A percentile compares a stretch with the other conserved stretches of the same genome.
These are phyloP conservation scores for Drosophila ananassae DNA, from an alignment of 1,140 invertebrate species.

Conservation along the genomic window DNA sequence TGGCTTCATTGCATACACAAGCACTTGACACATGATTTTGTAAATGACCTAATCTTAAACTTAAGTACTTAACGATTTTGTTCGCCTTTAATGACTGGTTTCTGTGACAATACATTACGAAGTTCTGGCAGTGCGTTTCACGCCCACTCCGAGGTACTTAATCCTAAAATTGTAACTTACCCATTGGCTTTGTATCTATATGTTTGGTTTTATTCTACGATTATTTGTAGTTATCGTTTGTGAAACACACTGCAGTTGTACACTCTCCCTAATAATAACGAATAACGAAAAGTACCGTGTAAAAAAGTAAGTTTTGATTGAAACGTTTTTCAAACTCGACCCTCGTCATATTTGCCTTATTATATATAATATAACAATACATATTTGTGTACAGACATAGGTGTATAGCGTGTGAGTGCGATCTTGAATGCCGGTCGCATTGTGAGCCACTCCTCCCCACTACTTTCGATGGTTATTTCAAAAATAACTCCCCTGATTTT, in stretches of 20 bases:
- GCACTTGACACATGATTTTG: conserved; percentile 38
- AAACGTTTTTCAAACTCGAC: conserved; percentile 30
- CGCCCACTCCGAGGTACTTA: not conserved
- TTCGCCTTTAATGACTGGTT: conserved; percentile 62
- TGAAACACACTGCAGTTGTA: not conserved
- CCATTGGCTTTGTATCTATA: not conserved
- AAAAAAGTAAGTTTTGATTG: conserved; percentile 15
- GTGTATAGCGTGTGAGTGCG: conserved; percentile 12
- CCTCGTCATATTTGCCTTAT: conserved; percentile 77
- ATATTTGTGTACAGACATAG: conserved; percentile 23
- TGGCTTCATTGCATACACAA: not conserved
- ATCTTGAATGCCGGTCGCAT: conserved; percentile 37
- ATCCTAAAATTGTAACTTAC: not conserved
- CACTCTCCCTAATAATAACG: not conserved
- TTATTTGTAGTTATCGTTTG: not conserved
- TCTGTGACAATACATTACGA: conserved; percentile 64
- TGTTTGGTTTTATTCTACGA: not conserved
- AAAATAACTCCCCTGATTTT: conserved; percentile 22
- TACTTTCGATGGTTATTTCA: conserved; percentile 25
- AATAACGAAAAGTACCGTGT: conserved; percentile 13
- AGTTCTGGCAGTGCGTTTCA: conserved; percentile 32
- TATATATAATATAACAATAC: conserved; percentile 73
- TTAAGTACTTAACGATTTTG: conserved; percentile 52
- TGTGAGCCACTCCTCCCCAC: conserved; percentile 24
- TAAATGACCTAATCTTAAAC: conserved; percentile 56